A percentile compares a stretch with the other conserved stretches of the same genome.
Evolutionary conservation across 2,888 invertebrate species (phyloP).

Genomic region (Agrochola lota): DNA sequence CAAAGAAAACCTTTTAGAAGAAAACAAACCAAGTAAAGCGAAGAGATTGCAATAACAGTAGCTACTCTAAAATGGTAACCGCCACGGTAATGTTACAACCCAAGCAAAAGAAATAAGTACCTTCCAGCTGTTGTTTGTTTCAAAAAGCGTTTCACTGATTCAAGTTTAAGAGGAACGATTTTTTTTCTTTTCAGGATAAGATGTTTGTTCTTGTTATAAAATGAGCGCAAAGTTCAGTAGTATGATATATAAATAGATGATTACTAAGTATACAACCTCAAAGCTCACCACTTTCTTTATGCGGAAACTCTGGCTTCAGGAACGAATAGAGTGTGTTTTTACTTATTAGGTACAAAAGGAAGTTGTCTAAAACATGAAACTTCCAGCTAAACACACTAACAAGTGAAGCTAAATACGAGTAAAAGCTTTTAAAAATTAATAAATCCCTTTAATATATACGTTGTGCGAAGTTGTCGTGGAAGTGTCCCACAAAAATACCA

Average conservation of each 20-base stretch:
- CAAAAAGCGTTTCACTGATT: slow-evolving; percentile 69
- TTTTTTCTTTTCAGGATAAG: neutral
- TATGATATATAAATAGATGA: neutral
- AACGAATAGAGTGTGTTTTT: neutral
- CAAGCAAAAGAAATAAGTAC: slow-evolving; percentile 68
- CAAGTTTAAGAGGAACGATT: slow-evolving; percentile 42
- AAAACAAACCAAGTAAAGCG: slow-evolving; percentile 72
- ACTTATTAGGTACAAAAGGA: neutral
- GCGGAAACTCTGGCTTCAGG: neutral
- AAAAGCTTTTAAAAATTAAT: neutral
- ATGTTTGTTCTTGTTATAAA: neutral
- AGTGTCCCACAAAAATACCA: slow-evolving; percentile 27
- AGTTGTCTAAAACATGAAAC: neutral
- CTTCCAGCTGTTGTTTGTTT: slow-evolving; percentile 64
- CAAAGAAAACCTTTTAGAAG: slow-evolving; percentile 76
- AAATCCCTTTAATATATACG: neutral
- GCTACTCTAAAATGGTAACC: slow-evolving; percentile 70
- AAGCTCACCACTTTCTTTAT: neutral
- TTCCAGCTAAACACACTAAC: neutral
- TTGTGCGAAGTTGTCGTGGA: neutral
- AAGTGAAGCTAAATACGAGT: neutral
- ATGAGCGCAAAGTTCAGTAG: neutral
- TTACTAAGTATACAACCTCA: neutral
- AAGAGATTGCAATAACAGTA: slow-evolving; percentile 73
- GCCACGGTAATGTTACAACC: slow-evolving; percentile 72